Percentiles rank a stretch among this genome's conserved stretches.
Evolutionary conservation across 2,797 vertebrate species (phyloP).

Genomic region (Triplophysa yarkandensis): DNA sequence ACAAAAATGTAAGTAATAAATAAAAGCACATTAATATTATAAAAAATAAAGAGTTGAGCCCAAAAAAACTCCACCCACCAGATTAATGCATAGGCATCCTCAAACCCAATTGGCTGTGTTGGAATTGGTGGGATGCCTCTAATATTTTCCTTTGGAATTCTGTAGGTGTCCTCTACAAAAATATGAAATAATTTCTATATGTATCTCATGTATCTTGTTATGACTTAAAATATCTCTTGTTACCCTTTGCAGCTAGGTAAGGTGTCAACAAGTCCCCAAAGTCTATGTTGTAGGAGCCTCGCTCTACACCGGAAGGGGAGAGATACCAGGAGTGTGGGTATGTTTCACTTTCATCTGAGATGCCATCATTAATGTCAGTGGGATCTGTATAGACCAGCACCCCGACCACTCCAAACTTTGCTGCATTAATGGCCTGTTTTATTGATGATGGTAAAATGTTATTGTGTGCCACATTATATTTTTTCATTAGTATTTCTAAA

Average conservation of each 20-base stretch:
- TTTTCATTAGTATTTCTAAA: neutral
- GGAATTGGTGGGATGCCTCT: constrained; percentile 83
- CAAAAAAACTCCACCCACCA: constrained; percentile 79
- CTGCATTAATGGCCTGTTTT: constrained; percentile 83
- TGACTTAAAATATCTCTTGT: neutral
- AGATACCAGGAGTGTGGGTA: constrained; percentile 90
- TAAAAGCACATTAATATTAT: neutral
- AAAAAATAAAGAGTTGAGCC: too few relatives aligned
- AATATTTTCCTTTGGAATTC: constrained; percentile 69
- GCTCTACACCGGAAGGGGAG: constrained; percentile 85
- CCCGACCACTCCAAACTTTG: constrained; percentile 76
- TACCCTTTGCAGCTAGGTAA: constrained; percentile 87
- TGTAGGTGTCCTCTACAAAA: constrained; percentile 79
- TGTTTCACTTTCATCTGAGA: constrained; percentile 74
- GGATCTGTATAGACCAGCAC: constrained; percentile 90
- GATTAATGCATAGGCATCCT: constrained; percentile 80
- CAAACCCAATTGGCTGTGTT: constrained; percentile 86
- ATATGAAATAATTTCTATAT: neutral
- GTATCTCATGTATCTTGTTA: neutral
- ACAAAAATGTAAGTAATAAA: constrained; percentile 22
- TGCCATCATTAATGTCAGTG: constrained; percentile 83
- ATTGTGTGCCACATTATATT: neutral
- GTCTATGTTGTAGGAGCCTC: constrained; percentile 73
- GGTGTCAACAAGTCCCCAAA: constrained; percentile 86
- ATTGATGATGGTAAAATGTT: neutral